These are phyloP conservation scores for Enhydra lutris DNA, from an alignment of 2,113 vertebrate species.

Conservation along the genomic window DNA sequence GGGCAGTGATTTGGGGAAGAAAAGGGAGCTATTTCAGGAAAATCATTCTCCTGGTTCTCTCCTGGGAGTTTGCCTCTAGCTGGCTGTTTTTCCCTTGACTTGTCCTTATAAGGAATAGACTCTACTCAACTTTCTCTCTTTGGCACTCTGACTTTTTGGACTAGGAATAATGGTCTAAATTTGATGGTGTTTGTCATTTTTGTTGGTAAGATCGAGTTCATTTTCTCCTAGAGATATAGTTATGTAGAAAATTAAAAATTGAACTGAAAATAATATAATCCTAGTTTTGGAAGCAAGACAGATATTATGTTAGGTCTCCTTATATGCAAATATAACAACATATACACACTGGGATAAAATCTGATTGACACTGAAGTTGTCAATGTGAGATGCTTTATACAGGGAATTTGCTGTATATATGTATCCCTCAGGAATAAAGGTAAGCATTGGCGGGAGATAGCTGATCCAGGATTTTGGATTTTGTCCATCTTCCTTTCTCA, in stretches of 20 bases:
- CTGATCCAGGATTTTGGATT: conserved; percentile 51
- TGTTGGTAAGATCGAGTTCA: background rate
- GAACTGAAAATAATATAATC: background rate
- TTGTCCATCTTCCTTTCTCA: conserved; percentile 55
- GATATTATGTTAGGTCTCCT: background rate
- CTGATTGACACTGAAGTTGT: background rate
- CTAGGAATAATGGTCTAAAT: background rate
- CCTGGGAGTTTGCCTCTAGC: background rate
- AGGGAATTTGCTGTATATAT: background rate
- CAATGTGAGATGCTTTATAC: background rate
- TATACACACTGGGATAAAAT: background rate
- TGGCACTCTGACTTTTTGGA: background rate
- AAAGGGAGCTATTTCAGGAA: background rate
- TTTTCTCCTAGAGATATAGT: background rate
- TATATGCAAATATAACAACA: background rate
- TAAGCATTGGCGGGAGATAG: conserved; percentile 43
- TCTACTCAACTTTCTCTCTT: background rate
- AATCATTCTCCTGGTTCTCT: background rate
- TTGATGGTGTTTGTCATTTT: background rate
- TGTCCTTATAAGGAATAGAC: background rate
- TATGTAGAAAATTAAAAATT: background rate
- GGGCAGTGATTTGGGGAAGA: background rate
- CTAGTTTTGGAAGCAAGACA: background rate
- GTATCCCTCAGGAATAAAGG: conserved; percentile 50
- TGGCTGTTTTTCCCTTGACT: background rate